Evolutionary conservation across 2,888 invertebrate species (phyloP).

Genomic region (Bhutanitis thaidina): DNA sequence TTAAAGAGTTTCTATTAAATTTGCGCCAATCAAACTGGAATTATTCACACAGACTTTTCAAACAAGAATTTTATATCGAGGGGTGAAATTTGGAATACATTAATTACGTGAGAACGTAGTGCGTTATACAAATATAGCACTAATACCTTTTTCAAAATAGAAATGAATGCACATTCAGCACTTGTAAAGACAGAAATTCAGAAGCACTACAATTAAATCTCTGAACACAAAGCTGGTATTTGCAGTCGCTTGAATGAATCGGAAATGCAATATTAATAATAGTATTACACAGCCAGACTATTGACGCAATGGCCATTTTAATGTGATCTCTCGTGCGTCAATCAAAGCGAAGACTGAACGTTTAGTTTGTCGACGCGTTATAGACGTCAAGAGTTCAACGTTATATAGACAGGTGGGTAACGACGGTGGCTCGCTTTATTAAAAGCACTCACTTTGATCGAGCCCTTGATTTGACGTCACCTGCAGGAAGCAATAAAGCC

Average conservation of each 20-base stretch:
- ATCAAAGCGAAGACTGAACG: background rate
- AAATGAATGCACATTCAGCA: background rate
- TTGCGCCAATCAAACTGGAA: slow-evolving; percentile 32
- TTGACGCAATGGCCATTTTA: slow-evolving; percentile 24
- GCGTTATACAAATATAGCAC: background rate
- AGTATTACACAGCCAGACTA: slow-evolving; percentile 31
- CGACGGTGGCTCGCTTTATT: slow-evolving; percentile 53
- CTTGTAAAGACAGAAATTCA: slow-evolving; percentile 7
- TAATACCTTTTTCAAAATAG: background rate
- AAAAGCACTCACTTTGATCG: slow-evolving; percentile 75
- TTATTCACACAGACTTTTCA: slow-evolving; percentile 28
- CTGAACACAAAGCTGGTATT: slow-evolving; percentile 10
- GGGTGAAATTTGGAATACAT: slow-evolving; percentile 25
- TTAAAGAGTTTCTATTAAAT: slow-evolving; percentile 29
- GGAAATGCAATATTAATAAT: slow-evolving; percentile 32
- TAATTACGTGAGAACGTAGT: slow-evolving; percentile 5
- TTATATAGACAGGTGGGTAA: slow-evolving; percentile 20
- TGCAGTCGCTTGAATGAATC: slow-evolving; percentile 21
- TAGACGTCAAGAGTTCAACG: slow-evolving; percentile 20
- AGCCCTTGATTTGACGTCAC: slow-evolving; percentile 61
- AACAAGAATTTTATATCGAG: slow-evolving; percentile 23
- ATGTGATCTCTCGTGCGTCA: slow-evolving; percentile 19
- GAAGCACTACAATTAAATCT: slow-evolving; percentile 11
- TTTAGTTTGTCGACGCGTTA: slow-evolving; percentile 5
- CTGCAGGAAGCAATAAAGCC: slow-evolving; percentile 68